Evolutionary conservation across 2,888 invertebrate genomes (phyloP).

Genomic region (Eristalis tenax): DNA sequence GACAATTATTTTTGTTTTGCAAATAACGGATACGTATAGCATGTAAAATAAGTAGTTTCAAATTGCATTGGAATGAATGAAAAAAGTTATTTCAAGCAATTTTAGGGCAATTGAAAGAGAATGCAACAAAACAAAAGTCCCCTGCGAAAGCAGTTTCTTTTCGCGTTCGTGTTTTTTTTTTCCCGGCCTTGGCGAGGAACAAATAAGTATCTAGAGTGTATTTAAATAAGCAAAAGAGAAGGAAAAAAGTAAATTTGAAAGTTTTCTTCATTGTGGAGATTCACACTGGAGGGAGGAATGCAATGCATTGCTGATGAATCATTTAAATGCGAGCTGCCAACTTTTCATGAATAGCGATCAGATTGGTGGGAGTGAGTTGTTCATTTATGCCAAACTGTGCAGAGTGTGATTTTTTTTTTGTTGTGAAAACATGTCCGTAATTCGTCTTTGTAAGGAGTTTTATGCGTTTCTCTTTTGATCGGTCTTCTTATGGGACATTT

Average conservation of each 20-base stretch:
- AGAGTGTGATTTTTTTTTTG: not conserved
- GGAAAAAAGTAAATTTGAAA: not conserved
- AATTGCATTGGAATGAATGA: slow-evolving; percentile 25
- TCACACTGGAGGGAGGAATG: not conserved
- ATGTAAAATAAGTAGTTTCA: slow-evolving; percentile 50
- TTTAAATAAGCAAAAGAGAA: not conserved
- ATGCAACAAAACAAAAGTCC: slow-evolving; percentile 17
- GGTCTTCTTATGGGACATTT: no score
- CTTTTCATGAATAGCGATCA: not conserved
- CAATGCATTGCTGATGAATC: not conserved
- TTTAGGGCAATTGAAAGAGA: slow-evolving; percentile 43
- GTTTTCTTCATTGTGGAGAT: not conserved
- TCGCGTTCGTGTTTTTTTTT: not conserved
- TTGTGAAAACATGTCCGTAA: not conserved
- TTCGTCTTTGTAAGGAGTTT: not conserved
- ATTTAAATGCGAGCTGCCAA: not conserved
- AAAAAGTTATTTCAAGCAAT: slow-evolving; percentile 30
- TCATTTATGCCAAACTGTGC: not conserved
- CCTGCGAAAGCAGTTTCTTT: not conserved
- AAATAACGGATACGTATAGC: not conserved
- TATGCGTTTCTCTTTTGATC: no score
- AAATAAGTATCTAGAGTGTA: slow-evolving; percentile 3
- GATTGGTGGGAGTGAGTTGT: not conserved
- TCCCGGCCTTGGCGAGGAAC: not conserved
- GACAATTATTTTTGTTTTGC: slow-evolving; percentile 14